Evolutionary conservation across 2,888 invertebrate species (phyloP).

Genomic region (Caenorhabditis doughertyi): DNA sequence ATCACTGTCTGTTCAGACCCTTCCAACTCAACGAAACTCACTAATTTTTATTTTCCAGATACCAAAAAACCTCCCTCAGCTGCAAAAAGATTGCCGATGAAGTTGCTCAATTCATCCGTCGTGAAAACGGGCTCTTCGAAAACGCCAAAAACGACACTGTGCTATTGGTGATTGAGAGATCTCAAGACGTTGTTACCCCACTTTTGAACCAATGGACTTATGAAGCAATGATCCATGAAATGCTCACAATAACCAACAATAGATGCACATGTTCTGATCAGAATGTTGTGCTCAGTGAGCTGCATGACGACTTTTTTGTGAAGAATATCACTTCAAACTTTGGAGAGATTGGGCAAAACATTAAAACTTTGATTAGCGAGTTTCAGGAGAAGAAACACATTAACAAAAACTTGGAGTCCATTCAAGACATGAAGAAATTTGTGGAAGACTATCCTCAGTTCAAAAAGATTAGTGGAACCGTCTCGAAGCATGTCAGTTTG

Average conservation of each 20-base stretch:
- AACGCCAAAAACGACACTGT: constrained; percentile 84
- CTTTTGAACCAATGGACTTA: constrained; percentile 99
- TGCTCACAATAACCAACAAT: constrained; percentile 94
- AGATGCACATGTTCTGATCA: constrained; percentile 94
- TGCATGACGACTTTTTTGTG: constrained; percentile 97
- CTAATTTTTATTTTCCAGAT: constrained; percentile 61
- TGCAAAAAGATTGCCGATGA: constrained; percentile 79
- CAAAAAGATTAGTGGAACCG: constrained; percentile 88
- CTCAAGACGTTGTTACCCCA: constrained; percentile 96
- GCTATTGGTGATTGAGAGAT: constrained; percentile 92
- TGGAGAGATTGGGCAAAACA: constrained; percentile 98
- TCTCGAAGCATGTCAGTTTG: constrained; percentile 96
- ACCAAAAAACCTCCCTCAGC: constrained; percentile 73
- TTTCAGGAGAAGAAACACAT: constrained; percentile 95
- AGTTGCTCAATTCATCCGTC: constrained; percentile 69
- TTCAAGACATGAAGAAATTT: constrained; percentile 94
- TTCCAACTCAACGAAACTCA: too few relatives aligned
- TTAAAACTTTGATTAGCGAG: constrained; percentile 97
- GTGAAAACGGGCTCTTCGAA: constrained; percentile 81
- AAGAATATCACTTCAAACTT: constrained; percentile 96
- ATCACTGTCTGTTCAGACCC: too few relatives aligned
- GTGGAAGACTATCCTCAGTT: constrained; percentile 98
- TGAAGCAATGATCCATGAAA: constrained; percentile 98
- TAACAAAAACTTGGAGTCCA: constrained; percentile 93
- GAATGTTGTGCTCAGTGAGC: constrained; percentile 91